Conservation (phyloP, 2,797 vertebrate species). For the Sebastolobus alascanus region DNA sequence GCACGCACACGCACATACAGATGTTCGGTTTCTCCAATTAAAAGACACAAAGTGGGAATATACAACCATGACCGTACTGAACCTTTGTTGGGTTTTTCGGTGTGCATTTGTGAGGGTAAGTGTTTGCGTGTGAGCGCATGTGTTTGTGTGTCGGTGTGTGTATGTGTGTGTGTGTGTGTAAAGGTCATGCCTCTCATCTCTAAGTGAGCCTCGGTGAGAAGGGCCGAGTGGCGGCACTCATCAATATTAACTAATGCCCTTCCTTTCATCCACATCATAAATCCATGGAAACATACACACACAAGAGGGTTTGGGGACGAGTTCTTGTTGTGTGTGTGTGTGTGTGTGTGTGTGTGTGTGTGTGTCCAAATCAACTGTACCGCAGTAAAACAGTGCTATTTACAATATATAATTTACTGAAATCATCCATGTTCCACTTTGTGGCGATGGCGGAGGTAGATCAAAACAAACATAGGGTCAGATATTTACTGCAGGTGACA, state of each 20-base stretch:
- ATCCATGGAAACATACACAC: constrained; percentile 71
- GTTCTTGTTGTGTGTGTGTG: neutral
- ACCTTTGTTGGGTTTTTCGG: neutral
- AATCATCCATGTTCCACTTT: neutral
- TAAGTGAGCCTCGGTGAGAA: constrained; percentile 72
- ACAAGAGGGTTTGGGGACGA: constrained; percentile 24
- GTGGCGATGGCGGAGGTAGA: neutral
- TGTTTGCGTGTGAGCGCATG: constrained; percentile 9
- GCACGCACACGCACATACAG: neutral
- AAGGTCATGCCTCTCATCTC: constrained; percentile 82
- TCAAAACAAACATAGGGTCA: neutral
- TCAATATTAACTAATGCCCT: constrained; percentile 85
- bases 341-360: constrained; percentile 8
- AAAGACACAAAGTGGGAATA: constrained; percentile 30
- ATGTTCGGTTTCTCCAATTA: neutral
- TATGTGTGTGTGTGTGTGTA: constrained; percentile 44
- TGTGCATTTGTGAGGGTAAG: constrained; percentile 4
- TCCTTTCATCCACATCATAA: constrained; percentile 82
- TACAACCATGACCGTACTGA: constrained; percentile 20
- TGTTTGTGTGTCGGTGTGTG: constrained; percentile 22
- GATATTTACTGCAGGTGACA: neutral
- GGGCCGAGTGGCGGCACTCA: constrained; percentile 79
- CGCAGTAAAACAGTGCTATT: neutral
- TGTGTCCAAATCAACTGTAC: neutral
- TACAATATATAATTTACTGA: neutral